Conservation (phyloP, 1,140 invertebrate genomes). For the Aphelenchoides besseyi region DNA sequence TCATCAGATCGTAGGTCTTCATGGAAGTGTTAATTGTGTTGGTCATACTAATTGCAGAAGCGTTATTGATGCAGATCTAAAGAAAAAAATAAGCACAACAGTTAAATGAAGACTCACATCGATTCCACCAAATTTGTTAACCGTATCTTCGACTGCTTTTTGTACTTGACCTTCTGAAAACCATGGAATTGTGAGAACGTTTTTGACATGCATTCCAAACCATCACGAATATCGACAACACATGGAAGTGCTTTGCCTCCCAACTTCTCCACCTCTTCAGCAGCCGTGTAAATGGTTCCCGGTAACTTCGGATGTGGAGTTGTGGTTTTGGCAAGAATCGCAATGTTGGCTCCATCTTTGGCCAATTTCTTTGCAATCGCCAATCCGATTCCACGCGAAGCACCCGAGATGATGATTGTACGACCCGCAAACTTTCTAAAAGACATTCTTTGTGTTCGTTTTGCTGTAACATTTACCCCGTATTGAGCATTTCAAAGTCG, state of each 20-base stretch:
- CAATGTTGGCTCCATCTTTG: constrained; percentile 74
- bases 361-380: constrained; percentile 82
- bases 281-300: constrained; percentile 92
- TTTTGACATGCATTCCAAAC: background rate
- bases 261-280: constrained; percentile 77
- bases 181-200: background rate
- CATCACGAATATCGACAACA: constrained; percentile 83
- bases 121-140: constrained; percentile 89
- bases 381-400: constrained; percentile 93
- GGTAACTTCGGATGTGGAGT: constrained; percentile 82
- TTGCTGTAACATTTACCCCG: constrained; percentile 21
- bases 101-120: no score
- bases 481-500: constrained; percentile 28
- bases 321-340: constrained; percentile 54
- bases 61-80: constrained; percentile 67
- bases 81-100: no score
- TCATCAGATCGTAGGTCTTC: constrained; percentile 92
- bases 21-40: constrained; percentile 81
- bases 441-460: constrained; percentile 29
- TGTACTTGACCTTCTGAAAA: constrained; percentile 72
- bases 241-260: constrained; percentile 87
- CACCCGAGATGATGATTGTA: constrained; percentile 91
- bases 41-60: constrained; percentile 88
- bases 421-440: constrained; percentile 78
- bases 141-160: constrained; percentile 77